phyloP scores from a whole-genome alignment of 35 echinoderm and acorn worm species.

The Ophioderma brevispina region DNA sequence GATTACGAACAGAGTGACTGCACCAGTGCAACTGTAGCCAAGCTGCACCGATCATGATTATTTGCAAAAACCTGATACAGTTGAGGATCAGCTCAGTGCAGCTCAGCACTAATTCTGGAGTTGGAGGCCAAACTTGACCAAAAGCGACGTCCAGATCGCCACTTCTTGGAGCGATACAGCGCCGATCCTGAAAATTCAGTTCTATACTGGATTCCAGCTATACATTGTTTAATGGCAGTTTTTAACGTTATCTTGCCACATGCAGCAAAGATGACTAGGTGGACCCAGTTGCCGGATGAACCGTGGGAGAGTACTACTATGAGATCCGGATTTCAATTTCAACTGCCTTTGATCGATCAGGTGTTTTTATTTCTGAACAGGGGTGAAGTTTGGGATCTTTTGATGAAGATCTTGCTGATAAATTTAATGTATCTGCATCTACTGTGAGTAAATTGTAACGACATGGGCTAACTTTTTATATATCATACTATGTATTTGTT shows the following conservation, averaged over 20 bases:
- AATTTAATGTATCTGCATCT: constrained; percentile 1
- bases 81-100: constrained; percentile 8
- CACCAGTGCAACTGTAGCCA: neutral
- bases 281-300: constrained; percentile 1
- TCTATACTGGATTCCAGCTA: no score
- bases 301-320: neutral
- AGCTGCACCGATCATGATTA: constrained; percentile 22
- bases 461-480: constrained; percentile 38
- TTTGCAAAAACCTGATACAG: neutral
- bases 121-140: constrained; percentile 5
- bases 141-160: constrained; percentile 6
- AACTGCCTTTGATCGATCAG: constrained; percentile 12
- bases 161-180: constrained; percentile 16
- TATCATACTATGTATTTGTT: neutral
- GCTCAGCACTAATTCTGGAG: constrained; percentile 7
- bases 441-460: neutral
- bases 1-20: no score
- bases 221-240: no score
- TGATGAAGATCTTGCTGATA: constrained; percentile 25
- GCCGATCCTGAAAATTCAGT: no score
- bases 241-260: no score
- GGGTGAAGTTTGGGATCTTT: constrained; percentile 25
- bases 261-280: neutral
- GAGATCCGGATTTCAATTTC: neutral
- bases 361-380: constrained; percentile 35